phyloP scores from a whole-genome alignment of 35 echinoderm and acorn worm genomes.

The Apostichopus parvimensis region DNA sequence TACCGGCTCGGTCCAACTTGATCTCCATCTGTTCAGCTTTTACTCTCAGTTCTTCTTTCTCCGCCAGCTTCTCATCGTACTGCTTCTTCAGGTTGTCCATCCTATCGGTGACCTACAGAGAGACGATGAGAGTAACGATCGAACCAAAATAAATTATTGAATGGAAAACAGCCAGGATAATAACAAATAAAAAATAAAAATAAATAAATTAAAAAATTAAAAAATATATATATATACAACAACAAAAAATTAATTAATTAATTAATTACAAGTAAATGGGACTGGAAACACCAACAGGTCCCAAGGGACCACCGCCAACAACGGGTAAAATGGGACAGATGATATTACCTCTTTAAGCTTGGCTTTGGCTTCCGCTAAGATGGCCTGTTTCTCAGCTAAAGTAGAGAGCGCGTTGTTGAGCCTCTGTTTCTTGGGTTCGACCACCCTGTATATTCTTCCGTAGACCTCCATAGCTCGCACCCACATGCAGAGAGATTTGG shows the following conservation, averaged over 20 bases:
- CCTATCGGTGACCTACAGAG: constrained; percentile 74
- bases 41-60: constrained; percentile 92
- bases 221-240: too few species aligned
- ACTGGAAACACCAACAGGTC: too few species aligned
- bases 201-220: too few species aligned
- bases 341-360: constrained; percentile 93
- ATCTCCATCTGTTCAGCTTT: constrained; percentile 99
- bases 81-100: constrained; percentile 99
- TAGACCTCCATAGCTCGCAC: constrained; percentile 98
- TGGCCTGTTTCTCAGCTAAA: constrained; percentile 90
- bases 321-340: neutral
- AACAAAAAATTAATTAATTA: too few species aligned
- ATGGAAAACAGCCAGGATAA: too few species aligned
- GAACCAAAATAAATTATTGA: too few species aligned
- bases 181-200: too few species aligned
- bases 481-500: constrained; percentile 95
- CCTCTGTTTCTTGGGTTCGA: constrained; percentile 95
- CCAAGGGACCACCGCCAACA: too few species aligned
- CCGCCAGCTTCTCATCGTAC: constrained; percentile 95
- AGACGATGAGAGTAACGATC: too few species aligned
- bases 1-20: constrained; percentile 94
- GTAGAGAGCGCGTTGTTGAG: constrained; percentile 88
- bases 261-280: too few species aligned
- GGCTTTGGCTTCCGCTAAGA: constrained; percentile 93
- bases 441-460: constrained; percentile 93